Percentiles rank a stretch among this genome's conserved stretches.
phyloP scores from a whole-genome alignment of 2,797 vertebrate species.

The Linurgus olivaceus region DNA sequence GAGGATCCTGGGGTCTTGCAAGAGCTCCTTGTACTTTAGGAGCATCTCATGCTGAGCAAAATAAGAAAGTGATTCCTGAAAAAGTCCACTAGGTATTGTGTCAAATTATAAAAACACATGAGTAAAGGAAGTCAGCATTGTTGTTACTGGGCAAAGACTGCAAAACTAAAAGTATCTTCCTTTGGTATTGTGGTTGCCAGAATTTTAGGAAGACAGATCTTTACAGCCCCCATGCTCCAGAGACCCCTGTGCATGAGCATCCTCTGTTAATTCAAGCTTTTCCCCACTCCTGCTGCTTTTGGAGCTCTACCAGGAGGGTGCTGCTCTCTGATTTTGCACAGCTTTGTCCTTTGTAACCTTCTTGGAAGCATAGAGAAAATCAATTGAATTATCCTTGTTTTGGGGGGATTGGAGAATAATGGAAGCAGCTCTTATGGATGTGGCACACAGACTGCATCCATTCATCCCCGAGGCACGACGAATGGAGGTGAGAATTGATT shows the following conservation, averaged over 20 bases:
- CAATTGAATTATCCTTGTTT: constrained; percentile 30
- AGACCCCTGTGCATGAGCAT: not conserved
- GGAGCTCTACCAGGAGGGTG: not conserved
- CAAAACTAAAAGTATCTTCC: not conserved
- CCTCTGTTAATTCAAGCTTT: not conserved
- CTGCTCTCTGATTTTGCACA: not conserved
- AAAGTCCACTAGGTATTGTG: not conserved
- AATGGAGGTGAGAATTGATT: constrained; percentile 69
- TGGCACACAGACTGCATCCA: constrained; percentile 9
- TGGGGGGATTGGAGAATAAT: constrained; percentile 39
- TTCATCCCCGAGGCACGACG: constrained; percentile 60
- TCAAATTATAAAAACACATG: not conserved
- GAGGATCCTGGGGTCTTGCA: not conserved
- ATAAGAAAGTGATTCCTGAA: not conserved
- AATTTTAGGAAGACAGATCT: not conserved
- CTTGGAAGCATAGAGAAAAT: not conserved
- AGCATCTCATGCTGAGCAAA: not conserved
- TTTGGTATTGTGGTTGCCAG: not conserved
- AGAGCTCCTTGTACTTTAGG: not conserved
- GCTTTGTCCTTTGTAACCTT: constrained; percentile 23
- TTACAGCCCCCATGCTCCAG: not conserved
- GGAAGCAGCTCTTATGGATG: constrained; percentile 24
- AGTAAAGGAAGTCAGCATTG: not conserved
- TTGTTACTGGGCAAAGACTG: not conserved
- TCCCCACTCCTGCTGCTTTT: not conserved